Percentiles rank a stretch among this genome's conserved stretches.
These are phyloP conservation scores for Eupsilia transversa DNA, from an alignment of 2,888 invertebrate genomes.

Conservation along the genomic window DNA sequence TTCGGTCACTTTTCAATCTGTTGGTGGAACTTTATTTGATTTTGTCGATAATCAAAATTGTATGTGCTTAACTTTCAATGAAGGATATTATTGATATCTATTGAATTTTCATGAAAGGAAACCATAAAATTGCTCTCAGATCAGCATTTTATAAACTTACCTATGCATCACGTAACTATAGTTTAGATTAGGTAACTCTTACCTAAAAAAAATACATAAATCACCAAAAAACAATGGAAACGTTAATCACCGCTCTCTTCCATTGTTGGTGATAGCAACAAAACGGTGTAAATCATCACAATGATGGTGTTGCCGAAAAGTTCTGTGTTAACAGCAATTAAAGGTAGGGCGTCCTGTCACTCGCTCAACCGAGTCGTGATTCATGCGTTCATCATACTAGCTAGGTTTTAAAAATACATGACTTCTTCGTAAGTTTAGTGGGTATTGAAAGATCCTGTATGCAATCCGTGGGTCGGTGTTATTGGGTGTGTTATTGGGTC, in stretches of 20 bases:
- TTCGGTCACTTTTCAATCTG: conserved; percentile 44
- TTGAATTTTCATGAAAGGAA: no score
- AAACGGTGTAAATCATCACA: conserved; percentile 75
- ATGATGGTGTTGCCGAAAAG: conserved; percentile 70
- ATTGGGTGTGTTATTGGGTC: neutral
- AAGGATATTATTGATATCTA: no score
- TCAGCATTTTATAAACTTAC: neutral
- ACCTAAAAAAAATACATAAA: conserved; percentile 32
- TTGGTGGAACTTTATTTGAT: conserved; percentile 2
- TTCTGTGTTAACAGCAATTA: conserved; percentile 80
- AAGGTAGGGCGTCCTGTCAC: conserved; percentile 74
- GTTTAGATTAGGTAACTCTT: neutral
- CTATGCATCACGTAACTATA: neutral
- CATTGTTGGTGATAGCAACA: conserved; percentile 70
- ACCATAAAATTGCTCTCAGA: no score
- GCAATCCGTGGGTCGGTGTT: neutral
- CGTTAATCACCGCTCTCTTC: conserved; percentile 55
- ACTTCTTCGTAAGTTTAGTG: no score
- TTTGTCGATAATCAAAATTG: conserved; percentile 7
- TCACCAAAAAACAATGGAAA: conserved; percentile 52
- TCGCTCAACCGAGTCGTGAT: conserved; percentile 72
- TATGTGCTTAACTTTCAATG: no score
- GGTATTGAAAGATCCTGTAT: neutral
- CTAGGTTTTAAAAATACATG: neutral
- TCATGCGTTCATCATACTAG: conserved; percentile 60